Base-by-base conservation (phyloP, 1,140 invertebrate species). In the Ceratina australensis region DNA sequence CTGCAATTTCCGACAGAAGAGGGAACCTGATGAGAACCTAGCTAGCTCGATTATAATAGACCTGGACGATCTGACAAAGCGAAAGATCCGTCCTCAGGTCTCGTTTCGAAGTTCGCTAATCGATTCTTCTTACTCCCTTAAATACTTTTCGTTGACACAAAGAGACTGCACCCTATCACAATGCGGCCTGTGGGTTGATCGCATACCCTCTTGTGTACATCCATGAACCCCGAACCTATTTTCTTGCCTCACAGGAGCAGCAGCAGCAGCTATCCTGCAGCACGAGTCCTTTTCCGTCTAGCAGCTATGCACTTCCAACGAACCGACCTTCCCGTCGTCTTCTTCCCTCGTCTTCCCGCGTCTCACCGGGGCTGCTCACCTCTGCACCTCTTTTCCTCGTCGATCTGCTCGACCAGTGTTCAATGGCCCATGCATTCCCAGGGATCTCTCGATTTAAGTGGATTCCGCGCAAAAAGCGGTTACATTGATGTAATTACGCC, bases 131-230 rank as follows among this genome's bases (percentile, higher is more conserved):
- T 47, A 26, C 59, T 16, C 33, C 7, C 15, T 28, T 13, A 0
- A 26, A 33, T 42, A n/a, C 52, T 57, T 69, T 24, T 22, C 47
- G 16, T 42, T 22, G 20, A 22, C 26, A 5, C 22, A 10, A 5
- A 10, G 33, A 42, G 33, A 10, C 33, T 42, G 33, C 33, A 42
- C 5, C 33, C 33, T 10, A 7, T 42, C 33, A n/a, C n/a, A 87
- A 86, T 87, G 86, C 83, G 76, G 72, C 64, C n/a, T 47, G 33
- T 8, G 71, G 57, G 69, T 20, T 72, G 71, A 77, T 71, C 65
- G 26, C 66, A n/a, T 60, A 18, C 59, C 50, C 64, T 16, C 52
- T 42, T 10, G 33, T n/a, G 66, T 82, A 56, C 65, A 72, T 52
- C 64, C 42, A 67, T 42, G 64, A 76, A 57, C 57, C 54, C 61